These are phyloP conservation scores for Scopus umbretta DNA, from an alignment of 2,113 vertebrate species.

Conservation along the genomic window DNA sequence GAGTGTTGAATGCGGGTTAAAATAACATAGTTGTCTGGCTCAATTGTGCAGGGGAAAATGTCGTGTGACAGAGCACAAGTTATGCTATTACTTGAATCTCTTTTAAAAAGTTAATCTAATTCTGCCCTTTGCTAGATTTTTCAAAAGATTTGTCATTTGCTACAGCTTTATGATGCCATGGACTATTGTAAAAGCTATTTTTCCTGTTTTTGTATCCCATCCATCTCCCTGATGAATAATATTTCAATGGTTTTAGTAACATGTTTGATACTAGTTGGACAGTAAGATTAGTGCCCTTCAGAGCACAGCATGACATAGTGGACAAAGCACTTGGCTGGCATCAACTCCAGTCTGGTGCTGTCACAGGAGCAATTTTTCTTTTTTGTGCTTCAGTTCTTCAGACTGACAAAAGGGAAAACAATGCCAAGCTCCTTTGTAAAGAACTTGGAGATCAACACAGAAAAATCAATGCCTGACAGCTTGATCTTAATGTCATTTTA, in stretches of 20 bases:
- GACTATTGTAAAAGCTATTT: background rate
- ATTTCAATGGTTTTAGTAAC: background rate
- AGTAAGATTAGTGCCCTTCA: background rate
- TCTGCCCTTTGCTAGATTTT: background rate
- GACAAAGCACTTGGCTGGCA: background rate
- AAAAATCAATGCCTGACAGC: background rate
- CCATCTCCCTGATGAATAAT: background rate
- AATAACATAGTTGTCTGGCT: background rate
- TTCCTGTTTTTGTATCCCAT: background rate
- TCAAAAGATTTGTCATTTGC: background rate
- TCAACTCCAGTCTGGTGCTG: background rate
- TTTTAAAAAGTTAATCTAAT: background rate
- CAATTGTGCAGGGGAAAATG: background rate
- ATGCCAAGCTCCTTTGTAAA: background rate
- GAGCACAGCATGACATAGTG: background rate
- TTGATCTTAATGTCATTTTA: background rate
- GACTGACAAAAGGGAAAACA: background rate
- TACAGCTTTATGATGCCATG: background rate
- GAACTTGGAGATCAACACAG: background rate
- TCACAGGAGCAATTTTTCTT: background rate
- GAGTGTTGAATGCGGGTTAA: conserved; percentile 9
- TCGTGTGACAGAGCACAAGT: background rate
- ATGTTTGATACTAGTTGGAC: background rate
- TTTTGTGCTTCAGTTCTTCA: background rate
- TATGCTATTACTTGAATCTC: background rate